Evolutionary conservation across 2,888 invertebrate species (phyloP).

Genomic region (Augochlorella aurata): DNA sequence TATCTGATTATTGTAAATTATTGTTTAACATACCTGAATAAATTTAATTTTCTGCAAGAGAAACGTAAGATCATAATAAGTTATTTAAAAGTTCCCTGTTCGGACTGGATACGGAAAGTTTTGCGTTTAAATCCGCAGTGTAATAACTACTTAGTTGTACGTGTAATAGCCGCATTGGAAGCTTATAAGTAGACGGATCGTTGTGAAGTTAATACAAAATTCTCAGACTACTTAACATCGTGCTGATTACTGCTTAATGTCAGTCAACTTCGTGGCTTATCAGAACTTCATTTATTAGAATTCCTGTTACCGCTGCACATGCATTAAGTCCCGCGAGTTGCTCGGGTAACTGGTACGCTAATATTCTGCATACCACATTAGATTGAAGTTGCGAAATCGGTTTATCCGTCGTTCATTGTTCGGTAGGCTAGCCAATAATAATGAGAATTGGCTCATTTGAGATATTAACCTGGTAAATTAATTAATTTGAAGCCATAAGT

Average conservation of each 20-base stretch:
- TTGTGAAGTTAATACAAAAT: not conserved
- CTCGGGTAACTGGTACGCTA: not conserved
- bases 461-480: not conserved
- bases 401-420: not conserved
- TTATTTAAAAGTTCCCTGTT: no score
- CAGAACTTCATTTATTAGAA: not conserved
- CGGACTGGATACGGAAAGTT: not conserved
- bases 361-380: not conserved
- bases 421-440: not conserved
- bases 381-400: not conserved
- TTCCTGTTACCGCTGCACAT: not conserved
- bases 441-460: not conserved
- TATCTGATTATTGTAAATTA: no score
- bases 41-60: no score
- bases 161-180: not conserved
- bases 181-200: not conserved
- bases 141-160: no score
- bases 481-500: not conserved
- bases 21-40: no score
- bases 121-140: not conserved
- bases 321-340: not conserved
- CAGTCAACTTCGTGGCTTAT: not conserved
- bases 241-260: not conserved
- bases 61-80: no score
- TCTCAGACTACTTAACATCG: not conserved